These are phyloP conservation scores for Atherinosoma microstoma DNA, from an alignment of 2,797 vertebrate genomes.

Conservation along the genomic window DNA sequence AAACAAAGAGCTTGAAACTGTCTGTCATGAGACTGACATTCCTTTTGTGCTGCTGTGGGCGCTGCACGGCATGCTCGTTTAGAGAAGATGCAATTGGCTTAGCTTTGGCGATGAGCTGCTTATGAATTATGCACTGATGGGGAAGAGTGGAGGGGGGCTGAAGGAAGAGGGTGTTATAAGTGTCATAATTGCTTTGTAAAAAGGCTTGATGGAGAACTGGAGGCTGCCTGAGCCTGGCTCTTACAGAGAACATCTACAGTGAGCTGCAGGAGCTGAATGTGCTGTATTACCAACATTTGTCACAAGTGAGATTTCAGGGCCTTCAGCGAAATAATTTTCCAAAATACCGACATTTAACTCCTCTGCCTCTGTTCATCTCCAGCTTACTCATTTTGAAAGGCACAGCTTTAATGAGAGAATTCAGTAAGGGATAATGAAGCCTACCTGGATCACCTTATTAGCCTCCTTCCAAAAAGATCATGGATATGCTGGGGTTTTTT, in stretches of 20 bases:
- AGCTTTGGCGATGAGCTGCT: conserved; percentile 54
- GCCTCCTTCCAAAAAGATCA: conserved; percentile 26
- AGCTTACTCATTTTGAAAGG: conserved; percentile 18
- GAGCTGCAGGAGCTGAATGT: conserved; percentile 34
- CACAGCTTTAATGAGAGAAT: conserved; percentile 20
- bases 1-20: conserved; percentile 61
- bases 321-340: conserved; percentile 12
- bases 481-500: conserved; percentile 30
- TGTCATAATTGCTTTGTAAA: conserved; percentile 65
- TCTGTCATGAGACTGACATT: conserved; percentile 61
- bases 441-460: conserved; percentile 58
- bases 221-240: conserved; percentile 33
- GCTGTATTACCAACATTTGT: conserved; percentile 28
- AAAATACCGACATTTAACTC: conserved; percentile 31
- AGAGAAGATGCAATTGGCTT: conserved; percentile 61
- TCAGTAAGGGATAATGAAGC: conserved; percentile 39
- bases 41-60: conserved; percentile 63
- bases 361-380: conserved; percentile 15
- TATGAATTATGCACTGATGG: conserved; percentile 74
- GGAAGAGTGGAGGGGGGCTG: conserved; percentile 22
- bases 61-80: conserved; percentile 45
- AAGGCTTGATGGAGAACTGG: conserved; percentile 56
- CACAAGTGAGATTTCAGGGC: conserved; percentile 20
- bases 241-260: conserved; percentile 28
- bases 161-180: conserved; percentile 52